These are phyloP conservation scores for Scaptomyza cyrtandrae DNA, from an alignment of 2,888 invertebrate genomes.

Conservation along the genomic window DNA sequence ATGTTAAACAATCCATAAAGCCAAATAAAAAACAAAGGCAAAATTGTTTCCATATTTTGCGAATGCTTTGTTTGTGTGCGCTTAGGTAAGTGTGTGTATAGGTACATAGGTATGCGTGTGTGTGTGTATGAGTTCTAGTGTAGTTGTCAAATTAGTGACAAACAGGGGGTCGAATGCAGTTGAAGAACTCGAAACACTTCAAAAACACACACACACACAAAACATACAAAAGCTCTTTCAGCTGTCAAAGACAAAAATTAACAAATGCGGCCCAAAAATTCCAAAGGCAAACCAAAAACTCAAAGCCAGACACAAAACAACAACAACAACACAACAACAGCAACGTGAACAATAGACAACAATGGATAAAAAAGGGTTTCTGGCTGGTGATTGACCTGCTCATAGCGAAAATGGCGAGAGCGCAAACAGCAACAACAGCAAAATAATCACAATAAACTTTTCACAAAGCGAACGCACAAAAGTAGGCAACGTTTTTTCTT, in stretches of 20 bases:
- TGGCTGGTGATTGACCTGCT: conserved; percentile 68
- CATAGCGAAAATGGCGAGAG: conserved; percentile 12
- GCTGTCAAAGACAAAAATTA: conserved; percentile 69
- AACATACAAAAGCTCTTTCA: conserved; percentile 53
- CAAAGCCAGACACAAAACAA: conserved; percentile 50
- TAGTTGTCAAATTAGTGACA: conserved; percentile 52
- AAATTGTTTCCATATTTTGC: conserved; percentile 58
- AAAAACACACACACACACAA: not conserved
- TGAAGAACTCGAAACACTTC: conserved; percentile 47
- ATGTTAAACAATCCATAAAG: conserved; percentile 68
- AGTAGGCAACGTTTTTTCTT: conserved; percentile 57
- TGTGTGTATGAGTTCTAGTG: conserved; percentile 25
- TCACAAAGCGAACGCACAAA: conserved; percentile 39
- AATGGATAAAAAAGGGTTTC: conserved; percentile 42
- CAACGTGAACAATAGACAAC: conserved; percentile 25
- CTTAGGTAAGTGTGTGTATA: conserved; percentile 12
- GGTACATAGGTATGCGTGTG: conserved; percentile 12
- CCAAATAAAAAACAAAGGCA: conserved; percentile 47
- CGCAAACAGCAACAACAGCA: not conserved
- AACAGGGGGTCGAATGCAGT: conserved; percentile 55
- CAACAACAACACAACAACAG: conserved; percentile 31
- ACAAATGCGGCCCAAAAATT: conserved; percentile 49
- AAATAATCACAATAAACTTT: conserved; percentile 10
- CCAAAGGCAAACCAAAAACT: conserved; percentile 33
- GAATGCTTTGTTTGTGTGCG: conserved; percentile 37